Conservation (phyloP, 2,797 vertebrate genomes). For the Enteromius treurensis region DNA sequence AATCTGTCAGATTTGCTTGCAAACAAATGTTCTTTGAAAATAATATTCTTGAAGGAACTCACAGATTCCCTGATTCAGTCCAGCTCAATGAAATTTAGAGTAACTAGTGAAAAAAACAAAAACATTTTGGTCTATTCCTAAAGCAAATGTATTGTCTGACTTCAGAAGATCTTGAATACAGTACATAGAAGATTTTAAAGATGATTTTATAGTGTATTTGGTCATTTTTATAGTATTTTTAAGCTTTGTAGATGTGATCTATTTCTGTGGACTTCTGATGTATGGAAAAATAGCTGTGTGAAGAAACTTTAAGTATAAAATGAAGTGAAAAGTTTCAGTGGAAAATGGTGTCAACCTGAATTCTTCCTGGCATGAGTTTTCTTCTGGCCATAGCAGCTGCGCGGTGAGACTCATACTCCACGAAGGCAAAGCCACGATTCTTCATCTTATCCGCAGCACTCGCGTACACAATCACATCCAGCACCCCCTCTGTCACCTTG, state of each 20-base stretch:
- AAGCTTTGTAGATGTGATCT: not conserved
- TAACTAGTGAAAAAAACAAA: not conserved
- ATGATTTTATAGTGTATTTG: not conserved
- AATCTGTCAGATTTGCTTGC: not conserved
- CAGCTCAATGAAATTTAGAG: not conserved
- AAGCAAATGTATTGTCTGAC: not conserved
- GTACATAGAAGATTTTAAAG: not conserved
- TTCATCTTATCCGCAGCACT: constrained; percentile 99
- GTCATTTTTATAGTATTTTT: not conserved
- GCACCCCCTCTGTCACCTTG: constrained; percentile 96
- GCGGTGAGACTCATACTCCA: constrained; percentile 97
- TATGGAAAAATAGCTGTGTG: not conserved
- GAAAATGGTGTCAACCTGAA: constrained; percentile 65
- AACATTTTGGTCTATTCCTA: not conserved
- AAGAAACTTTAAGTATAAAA: not conserved
- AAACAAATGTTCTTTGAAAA: not conserved
- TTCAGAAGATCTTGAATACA: constrained; percentile 1
- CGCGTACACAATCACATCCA: constrained; percentile 97
- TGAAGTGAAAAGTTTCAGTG: not conserved
- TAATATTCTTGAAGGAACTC: not conserved
- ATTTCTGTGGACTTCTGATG: not conserved
- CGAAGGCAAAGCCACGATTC: constrained; percentile 97
- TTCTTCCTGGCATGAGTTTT: constrained; percentile 97
- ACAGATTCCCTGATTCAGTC: not conserved
- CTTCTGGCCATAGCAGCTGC: constrained; percentile 97